Percentiles rank a stretch among this genome's conserved stretches.
These are phyloP conservation scores for Glyphotaelius pellucidus DNA, from an alignment of 2,888 invertebrate species.

Conservation along the genomic window DNA sequence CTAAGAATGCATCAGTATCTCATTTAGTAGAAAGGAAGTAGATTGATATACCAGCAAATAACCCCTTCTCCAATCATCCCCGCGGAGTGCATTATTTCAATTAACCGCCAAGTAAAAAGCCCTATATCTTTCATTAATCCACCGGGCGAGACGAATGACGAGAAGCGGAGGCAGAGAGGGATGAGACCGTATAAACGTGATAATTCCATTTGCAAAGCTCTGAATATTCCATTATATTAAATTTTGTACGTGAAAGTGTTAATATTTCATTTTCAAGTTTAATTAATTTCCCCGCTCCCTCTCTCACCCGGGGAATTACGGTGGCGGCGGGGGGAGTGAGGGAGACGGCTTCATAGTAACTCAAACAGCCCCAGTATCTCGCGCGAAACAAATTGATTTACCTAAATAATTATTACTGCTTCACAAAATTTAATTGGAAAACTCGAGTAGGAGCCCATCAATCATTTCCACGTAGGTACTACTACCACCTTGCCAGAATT, in stretches of 20 bases:
- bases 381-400: constrained; percentile 79
- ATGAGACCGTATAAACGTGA: constrained; percentile 62
- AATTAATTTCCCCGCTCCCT: constrained; percentile 75
- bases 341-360: constrained; percentile 62
- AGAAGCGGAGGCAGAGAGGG: constrained; percentile 21
- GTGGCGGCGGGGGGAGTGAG: constrained; percentile 67
- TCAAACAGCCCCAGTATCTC: constrained; percentile 61
- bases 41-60: constrained; percentile 19
- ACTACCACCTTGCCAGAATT: constrained; percentile 70
- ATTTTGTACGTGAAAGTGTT: constrained; percentile 79
- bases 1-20: neutral
- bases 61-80: constrained; percentile 37
- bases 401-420: constrained; percentile 80
- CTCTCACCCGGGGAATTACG: constrained; percentile 31
- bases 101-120: constrained; percentile 53
- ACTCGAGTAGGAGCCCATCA: constrained; percentile 72
- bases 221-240: constrained; percentile 72
- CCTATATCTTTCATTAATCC: constrained; percentile 61
- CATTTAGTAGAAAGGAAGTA: constrained; percentile 11
- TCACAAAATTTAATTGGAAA: constrained; percentile 81
- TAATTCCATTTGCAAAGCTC: constrained; percentile 74
- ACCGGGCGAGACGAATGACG: constrained; percentile 58
- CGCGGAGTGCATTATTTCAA: constrained; percentile 55
- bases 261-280: constrained; percentile 79
- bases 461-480: constrained; percentile 69